A percentile compares a stretch with the other conserved stretches of the same genome.
These are phyloP conservation scores for Simalia tracyae DNA, from an alignment of 2,797 vertebrate genomes.

Conservation along the genomic window DNA sequence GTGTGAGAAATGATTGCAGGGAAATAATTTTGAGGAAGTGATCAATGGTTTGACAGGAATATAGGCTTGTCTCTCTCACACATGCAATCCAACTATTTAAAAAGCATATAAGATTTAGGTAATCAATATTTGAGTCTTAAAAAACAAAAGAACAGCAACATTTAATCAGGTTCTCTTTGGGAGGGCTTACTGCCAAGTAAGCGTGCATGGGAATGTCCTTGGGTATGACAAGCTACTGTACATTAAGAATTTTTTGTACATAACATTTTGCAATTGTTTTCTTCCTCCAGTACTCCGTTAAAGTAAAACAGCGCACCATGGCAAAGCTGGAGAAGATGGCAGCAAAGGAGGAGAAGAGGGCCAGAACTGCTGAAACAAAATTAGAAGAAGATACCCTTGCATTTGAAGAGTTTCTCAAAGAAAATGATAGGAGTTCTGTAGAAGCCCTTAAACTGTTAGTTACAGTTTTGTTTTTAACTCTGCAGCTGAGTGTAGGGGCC, in stretches of 20 bases:
- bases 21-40: not conserved
- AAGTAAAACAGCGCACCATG: conserved; percentile 63
- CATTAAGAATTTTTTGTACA: not conserved
- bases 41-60: not conserved
- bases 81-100: not conserved
- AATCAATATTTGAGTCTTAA: not conserved
- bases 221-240: not conserved
- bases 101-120: not conserved
- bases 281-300: conserved; percentile 61
- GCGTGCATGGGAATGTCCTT: not conserved
- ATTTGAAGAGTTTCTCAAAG: conserved; percentile 71
- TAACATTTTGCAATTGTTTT: conserved; percentile 17
- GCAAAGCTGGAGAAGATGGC: conserved; percentile 53
- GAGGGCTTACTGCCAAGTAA: not conserved
- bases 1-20: not conserved
- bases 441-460: conserved; percentile 70
- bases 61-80: not conserved
- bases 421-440: conserved; percentile 66
- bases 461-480: not conserved
- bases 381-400: conserved; percentile 59
- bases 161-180: not conserved
- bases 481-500: not conserved
- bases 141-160: not conserved
- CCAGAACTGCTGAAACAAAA: conserved; percentile 61
- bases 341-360: conserved; percentile 44